A percentile compares a stretch with the other conserved stretches of the same genome.
Conservation (phyloP, 1,140 invertebrate genomes). For the Microplitis demolitor region DNA sequence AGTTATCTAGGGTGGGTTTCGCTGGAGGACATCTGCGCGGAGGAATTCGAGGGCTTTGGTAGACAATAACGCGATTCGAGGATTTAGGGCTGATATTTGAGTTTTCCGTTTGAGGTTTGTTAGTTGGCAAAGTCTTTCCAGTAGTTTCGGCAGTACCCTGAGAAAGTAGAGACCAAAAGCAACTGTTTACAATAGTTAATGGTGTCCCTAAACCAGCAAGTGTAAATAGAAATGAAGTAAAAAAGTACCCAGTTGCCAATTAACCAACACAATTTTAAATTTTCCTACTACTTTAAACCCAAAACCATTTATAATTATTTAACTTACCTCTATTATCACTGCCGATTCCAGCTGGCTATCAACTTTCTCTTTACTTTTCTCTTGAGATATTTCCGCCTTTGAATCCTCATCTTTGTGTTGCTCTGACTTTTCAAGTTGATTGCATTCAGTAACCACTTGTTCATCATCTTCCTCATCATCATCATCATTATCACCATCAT, state of each 20-base stretch:
- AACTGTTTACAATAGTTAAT: conserved; percentile 34
- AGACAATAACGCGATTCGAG: conserved; percentile 43
- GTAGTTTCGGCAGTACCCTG: conserved; percentile 58
- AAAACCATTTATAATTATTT: neutral
- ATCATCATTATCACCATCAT: too few species aligned
- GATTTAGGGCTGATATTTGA: conserved; percentile 31
- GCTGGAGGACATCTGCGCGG: conserved; percentile 47
- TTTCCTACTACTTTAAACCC: neutral
- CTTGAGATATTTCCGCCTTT: conserved; percentile 5
- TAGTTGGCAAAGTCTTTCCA: conserved; percentile 49
- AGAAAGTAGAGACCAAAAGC: conserved; percentile 40
- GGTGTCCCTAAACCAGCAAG: conserved; percentile 27
- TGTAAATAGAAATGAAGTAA: neutral
- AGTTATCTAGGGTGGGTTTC: neutral
- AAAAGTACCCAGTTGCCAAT: neutral
- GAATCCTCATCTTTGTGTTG: conserved; percentile 38
- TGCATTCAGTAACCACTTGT: neutral
- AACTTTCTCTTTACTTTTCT: conserved; percentile 12
- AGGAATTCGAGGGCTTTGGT: conserved; percentile 53
- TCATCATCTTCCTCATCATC: neutral
- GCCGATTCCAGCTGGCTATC: conserved; percentile 41
- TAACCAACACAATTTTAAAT: neutral
- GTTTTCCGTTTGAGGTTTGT: conserved; percentile 47
- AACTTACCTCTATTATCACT: conserved; percentile 50
- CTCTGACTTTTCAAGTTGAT: neutral